Percentiles rank a stretch among this genome's conserved stretches.
phyloP scores from a whole-genome alignment of 2,888 invertebrate species.

The Digitonthophagus gazella region DNA sequence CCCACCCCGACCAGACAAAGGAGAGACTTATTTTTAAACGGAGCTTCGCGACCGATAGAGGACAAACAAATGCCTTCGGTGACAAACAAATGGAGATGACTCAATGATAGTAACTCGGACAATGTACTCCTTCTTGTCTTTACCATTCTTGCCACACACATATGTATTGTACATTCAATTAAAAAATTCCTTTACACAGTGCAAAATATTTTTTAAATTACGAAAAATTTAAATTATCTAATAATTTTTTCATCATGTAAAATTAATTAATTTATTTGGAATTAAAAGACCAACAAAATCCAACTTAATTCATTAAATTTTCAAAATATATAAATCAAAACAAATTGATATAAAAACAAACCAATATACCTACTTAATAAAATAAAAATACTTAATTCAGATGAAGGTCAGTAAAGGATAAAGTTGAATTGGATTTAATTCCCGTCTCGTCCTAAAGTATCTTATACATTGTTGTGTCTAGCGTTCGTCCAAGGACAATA shows the following conservation, averaged over 20 bases:
- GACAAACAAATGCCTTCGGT: background rate
- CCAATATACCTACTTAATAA: no score
- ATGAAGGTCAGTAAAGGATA: background rate
- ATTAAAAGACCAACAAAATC: no score
- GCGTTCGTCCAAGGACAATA: background rate
- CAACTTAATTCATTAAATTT: no score
- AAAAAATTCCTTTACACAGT: no score
- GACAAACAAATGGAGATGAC: background rate
- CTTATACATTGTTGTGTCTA: background rate
- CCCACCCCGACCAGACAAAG: constrained; percentile 22
- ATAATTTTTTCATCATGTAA: no score
- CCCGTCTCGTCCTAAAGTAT: background rate
- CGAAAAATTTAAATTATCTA: no score
- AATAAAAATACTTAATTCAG: background rate
- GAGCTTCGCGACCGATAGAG: background rate
- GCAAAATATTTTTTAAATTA: no score
- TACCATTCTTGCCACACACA: no score
- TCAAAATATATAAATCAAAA: no score
- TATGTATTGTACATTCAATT: no score
- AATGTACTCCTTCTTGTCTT: background rate
- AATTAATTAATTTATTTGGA: no score
- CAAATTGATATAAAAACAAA: no score
- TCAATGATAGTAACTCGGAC: background rate
- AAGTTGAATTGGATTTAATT: background rate
- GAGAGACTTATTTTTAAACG: constrained; percentile 14